Evolutionary conservation across 2,888 invertebrate genomes (phyloP), one percentile per base, ranked within the genome.

Genomic region (Chymomyza amoena): DNA sequence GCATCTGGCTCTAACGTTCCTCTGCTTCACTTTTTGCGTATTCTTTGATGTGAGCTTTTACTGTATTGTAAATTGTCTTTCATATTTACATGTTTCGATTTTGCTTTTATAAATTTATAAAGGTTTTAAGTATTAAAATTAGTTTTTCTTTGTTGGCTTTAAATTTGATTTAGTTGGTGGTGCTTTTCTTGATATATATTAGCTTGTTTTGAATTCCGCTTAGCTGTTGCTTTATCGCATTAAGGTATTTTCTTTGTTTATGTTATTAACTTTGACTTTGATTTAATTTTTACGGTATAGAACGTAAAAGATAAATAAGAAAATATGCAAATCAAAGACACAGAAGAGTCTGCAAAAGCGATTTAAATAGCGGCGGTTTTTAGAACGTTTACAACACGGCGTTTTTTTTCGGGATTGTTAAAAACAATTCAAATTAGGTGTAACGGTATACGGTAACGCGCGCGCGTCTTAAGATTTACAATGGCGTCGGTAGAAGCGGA

Each of bases 401-500:
- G 45, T 61, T 45, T 61, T 32, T n/a, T 16, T 16, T 54, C 18
- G 16, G 9, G 1, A n/a, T 54, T 18, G 54, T 68, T 64, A 68
- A 54, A 18, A 68, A 71, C 66, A 50, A 28, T 18, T 61, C 69
- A 50, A 18, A n/a, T 45, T 61, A n/a, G 10, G n/a, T 39, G 36
- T 18, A 39, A 61, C 1, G n/a, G n/a, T n/a, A n/a, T 7, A 60
- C 13, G 52, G 50, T 59, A 63, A 63, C 36, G 61, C 71, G 50
- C 61, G 70, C 67, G 71, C 61, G 70, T 74, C 64, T 52, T 64
- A 50, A 36, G 60, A 74, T 32, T 20, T 50, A 45, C 57, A 78
- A 78, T 70, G 57, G 61, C 69, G 78, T 73, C 76, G 71, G 65
- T 52, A 66, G 28, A 72, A 70, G 75, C 71, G 70, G 9, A 32